These are phyloP conservation scores for Cyaniris semiargus DNA, from an alignment of 2,888 invertebrate genomes.

Conservation along the genomic window DNA sequence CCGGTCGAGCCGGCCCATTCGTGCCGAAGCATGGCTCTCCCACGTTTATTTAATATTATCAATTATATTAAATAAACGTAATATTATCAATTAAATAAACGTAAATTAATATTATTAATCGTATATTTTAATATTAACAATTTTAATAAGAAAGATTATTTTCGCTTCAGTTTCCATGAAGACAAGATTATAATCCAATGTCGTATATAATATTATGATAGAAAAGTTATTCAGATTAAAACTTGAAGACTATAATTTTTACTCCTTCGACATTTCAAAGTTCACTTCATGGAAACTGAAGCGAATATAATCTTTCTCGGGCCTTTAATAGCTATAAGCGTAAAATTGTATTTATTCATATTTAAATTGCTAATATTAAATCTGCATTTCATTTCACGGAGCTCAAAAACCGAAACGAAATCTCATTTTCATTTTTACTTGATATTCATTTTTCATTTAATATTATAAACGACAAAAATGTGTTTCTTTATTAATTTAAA, in stretches of 20 bases:
- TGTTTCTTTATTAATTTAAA: background rate
- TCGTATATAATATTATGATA: too few species aligned
- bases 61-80: too few species aligned
- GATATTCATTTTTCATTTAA: conserved; percentile 10
- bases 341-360: conserved; percentile 52
- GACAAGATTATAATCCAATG: too few species aligned
- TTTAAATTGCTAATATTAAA: conserved; percentile 47
- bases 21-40: too few species aligned
- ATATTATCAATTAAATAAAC: too few species aligned
- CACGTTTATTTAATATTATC: too few species aligned
- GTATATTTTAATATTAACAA: too few species aligned
- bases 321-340: conserved; percentile 47
- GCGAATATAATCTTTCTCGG: conserved; percentile 53
- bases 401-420: conserved; percentile 32
- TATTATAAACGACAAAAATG: background rate
- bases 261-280: conserved; percentile 40
- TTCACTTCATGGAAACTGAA: conserved; percentile 53
- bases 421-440: conserved; percentile 27
- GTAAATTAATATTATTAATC: too few species aligned
- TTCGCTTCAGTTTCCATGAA: too few species aligned
- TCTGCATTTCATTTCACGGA: conserved; percentile 42
- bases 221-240: background rate
- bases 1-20: too few species aligned
- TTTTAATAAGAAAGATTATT: too few species aligned
- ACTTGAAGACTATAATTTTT: background rate